A percentile compares a stretch with the other conserved stretches of the same genome.
Evolutionary conservation across 2,113 vertebrate genomes (phyloP).

Genomic region (Addax nasomaculatus): DNA sequence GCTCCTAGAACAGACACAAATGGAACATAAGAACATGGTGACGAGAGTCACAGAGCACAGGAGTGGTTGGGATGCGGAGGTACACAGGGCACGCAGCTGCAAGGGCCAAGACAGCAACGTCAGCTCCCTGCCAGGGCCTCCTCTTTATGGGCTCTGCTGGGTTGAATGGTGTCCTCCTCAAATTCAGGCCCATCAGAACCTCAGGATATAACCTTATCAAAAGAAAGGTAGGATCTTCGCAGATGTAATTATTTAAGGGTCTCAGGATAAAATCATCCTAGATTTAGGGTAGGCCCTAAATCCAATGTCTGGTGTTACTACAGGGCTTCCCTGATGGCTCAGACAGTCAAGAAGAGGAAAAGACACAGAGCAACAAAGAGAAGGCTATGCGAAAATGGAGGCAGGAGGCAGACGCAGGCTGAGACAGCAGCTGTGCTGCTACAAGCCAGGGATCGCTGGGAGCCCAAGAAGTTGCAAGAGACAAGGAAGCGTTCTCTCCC

Average conservation of each 20-base stretch:
- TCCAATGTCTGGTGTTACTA: not conserved
- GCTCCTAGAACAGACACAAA: not conserved
- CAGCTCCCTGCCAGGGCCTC: not conserved
- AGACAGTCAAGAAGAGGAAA: not conserved
- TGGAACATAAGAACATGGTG: not conserved
- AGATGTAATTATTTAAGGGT: not conserved
- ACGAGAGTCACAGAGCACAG: no score
- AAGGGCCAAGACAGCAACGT: not conserved
- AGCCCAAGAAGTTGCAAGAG: not conserved
- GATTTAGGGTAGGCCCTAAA: not conserved
- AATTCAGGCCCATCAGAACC: not conserved
- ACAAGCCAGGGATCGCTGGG: rapidly evolving
- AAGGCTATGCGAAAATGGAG: not conserved
- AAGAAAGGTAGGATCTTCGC: not conserved
- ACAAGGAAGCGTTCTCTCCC: not conserved
- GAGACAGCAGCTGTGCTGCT: not conserved
- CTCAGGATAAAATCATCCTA: not conserved
- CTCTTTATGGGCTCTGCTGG: not conserved
- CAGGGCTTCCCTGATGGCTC: not conserved
- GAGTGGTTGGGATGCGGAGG: rapidly evolving
- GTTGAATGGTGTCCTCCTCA: not conserved
- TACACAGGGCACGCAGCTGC: not conserved
- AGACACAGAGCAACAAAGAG: not conserved
- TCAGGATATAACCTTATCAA: not conserved
- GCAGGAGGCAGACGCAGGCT: not conserved